Percentiles rank a stretch among this genome's conserved stretches.
These are phyloP conservation scores for Catostomus latipinnis DNA, from an alignment of 2,797 vertebrate species.

Conservation along the genomic window DNA sequence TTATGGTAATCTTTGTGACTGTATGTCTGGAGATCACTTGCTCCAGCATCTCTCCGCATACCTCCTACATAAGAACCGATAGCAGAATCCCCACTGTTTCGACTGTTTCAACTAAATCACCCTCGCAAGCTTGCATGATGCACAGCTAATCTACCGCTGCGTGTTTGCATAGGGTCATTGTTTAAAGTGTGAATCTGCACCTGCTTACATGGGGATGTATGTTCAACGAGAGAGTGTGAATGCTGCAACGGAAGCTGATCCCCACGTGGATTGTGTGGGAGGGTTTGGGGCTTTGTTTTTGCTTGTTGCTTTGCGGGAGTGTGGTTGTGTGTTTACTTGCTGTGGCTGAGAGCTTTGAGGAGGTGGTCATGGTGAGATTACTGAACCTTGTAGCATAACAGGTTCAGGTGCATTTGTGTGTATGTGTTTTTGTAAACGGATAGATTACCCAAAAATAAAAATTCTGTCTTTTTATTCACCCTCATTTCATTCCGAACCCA, in stretches of 20 bases:
- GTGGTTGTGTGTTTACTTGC: slow-evolving; percentile 9
- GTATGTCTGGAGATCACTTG: slow-evolving; percentile 27
- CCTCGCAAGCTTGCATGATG: background rate
- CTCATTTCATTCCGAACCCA: no score
- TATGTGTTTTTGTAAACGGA: background rate
- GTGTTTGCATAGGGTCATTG: slow-evolving; percentile 14
- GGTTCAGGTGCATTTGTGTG: background rate
- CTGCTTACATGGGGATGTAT: slow-evolving; percentile 33
- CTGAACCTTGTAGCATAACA: slow-evolving; percentile 9
- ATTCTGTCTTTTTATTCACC: no score
- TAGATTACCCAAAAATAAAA: no score
- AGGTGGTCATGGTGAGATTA: slow-evolving; percentile 32
- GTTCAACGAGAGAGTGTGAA: slow-evolving; percentile 31
- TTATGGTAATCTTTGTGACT: slow-evolving; percentile 34
- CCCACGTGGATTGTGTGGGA: slow-evolving; percentile 21
- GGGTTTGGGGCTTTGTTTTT: slow-evolving; percentile 29
- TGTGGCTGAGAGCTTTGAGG: slow-evolving; percentile 21
- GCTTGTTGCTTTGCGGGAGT: slow-evolving; percentile 4
- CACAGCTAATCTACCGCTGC: slow-evolving; percentile 12
- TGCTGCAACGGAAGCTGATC: slow-evolving; percentile 14
- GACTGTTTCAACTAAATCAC: slow-evolving; percentile 11
- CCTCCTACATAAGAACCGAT: slow-evolving; percentile 12
- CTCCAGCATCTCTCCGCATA: background rate
- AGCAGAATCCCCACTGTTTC: slow-evolving; percentile 20
- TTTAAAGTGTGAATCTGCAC: slow-evolving; percentile 25